Evolutionary conservation across 2,888 invertebrate species (phyloP).

Genomic region (Chloromyia formosa): DNA sequence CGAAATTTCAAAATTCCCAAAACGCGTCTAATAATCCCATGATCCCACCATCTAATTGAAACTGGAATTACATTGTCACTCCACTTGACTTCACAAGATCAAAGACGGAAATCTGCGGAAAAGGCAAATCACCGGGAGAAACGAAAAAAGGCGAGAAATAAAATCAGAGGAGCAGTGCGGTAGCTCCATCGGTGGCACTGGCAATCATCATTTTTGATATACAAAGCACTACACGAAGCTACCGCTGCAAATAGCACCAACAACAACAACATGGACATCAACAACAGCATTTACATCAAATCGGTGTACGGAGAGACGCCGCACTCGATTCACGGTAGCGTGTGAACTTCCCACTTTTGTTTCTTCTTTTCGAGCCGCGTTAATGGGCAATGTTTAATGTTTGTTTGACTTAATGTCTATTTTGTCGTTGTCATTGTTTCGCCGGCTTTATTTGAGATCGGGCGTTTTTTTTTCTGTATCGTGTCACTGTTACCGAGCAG

Average conservation of each 20-base stretch:
- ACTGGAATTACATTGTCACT: no score
- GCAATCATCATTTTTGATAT: background rate
- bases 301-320: no score
- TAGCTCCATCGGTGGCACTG: background rate
- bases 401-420: slow-evolving; percentile 27
- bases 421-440: background rate
- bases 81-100: no score
- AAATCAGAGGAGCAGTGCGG: background rate
- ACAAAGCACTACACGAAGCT: slow-evolving; percentile 9
- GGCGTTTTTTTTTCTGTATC: background rate
- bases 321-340: slow-evolving; percentile 22
- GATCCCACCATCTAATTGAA: no score
- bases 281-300: background rate
- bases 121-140: no score
- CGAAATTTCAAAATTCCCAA: no score
- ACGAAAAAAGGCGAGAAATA: no score
- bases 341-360: slow-evolving; percentile 22
- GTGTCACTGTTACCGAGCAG: background rate
- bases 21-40: no score
- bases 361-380: background rate
- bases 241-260: background rate
- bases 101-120: no score
- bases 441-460: background rate
- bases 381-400: slow-evolving; percentile 20
- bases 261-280: background rate